Conservation (phyloP, 2,888 invertebrate genomes). For the Oligia strigilis region DNA sequence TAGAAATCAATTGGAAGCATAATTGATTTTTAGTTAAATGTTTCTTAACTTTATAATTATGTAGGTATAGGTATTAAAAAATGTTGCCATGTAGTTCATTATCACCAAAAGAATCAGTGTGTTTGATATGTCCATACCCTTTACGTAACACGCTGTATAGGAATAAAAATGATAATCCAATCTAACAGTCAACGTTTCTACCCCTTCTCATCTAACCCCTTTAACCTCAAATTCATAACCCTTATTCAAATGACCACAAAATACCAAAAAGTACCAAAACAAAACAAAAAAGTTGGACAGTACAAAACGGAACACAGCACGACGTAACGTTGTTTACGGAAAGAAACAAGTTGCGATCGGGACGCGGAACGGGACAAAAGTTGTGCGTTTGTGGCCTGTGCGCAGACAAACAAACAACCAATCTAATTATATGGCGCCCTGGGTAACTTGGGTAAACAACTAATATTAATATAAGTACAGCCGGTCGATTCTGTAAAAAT, state of each 20-base stretch:
- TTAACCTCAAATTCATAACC: not conserved
- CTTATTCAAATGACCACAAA: constrained; percentile 34
- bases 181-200: not conserved
- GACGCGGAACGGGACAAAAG: constrained; percentile 70
- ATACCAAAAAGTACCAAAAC: constrained; percentile 27
- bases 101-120: no score
- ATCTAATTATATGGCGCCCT: constrained; percentile 68
- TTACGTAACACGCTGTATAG: no score
- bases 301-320: constrained; percentile 66
- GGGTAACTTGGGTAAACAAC: not conserved
- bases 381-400: constrained; percentile 62
- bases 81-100: no score
- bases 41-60: no score
- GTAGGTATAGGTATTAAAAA: no score
- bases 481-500: no score
- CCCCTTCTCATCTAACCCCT: no score
- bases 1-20: no score
- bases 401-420: constrained; percentile 70
- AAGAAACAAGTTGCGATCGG: constrained; percentile 76
- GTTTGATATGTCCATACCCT: no score
- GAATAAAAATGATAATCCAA: not conserved
- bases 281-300: constrained; percentile 46
- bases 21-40: no score
- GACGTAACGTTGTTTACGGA: constrained; percentile 74
- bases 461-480: not conserved